Evolutionary conservation across 1,140 invertebrate genomes (phyloP).

Genomic region (Atta colombica): DNA sequence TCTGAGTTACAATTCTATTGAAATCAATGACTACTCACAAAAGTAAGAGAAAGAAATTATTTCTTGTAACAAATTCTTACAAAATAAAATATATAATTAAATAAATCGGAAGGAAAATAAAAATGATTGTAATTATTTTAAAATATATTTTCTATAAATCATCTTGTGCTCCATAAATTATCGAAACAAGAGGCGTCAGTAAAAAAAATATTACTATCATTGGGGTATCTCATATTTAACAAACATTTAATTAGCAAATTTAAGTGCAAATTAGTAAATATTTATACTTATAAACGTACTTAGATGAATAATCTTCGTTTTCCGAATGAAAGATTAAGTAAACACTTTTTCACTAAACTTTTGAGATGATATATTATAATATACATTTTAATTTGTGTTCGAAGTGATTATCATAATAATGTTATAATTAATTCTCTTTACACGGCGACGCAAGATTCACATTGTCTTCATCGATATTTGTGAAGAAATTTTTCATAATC

Average conservation of each 20-base stretch:
- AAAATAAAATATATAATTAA: slow-evolving; percentile 19
- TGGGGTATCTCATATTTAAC: neutral
- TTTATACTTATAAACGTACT: slow-evolving; percentile 48
- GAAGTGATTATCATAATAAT: neutral
- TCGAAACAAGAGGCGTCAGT: neutral
- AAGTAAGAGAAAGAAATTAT: neutral
- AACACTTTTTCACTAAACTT: slow-evolving; percentile 4
- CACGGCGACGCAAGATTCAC: neutral
- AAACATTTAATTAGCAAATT: slow-evolving; percentile 37
- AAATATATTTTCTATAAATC: slow-evolving; percentile 5
- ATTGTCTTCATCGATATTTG: slow-evolving; percentile 12
- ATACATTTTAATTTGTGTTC: neutral
- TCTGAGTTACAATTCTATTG: neutral
- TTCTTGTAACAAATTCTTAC: neutral
- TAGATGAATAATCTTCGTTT: slow-evolving; percentile 26
- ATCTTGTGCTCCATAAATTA: slow-evolving; percentile 1
- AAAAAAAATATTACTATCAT: slow-evolving; percentile 13
- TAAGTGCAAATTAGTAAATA: slow-evolving; percentile 35
- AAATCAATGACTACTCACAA: neutral
- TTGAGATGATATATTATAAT: neutral
- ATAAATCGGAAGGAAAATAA: slow-evolving; percentile 9
- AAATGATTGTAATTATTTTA: slow-evolving; percentile 4
- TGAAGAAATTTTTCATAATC: neutral
- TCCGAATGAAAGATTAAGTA: neutral
- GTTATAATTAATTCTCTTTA: slow-evolving; percentile 7